Conservation (phyloP, 2,888 invertebrate species). For the Lydus trimaculatus region DNA sequence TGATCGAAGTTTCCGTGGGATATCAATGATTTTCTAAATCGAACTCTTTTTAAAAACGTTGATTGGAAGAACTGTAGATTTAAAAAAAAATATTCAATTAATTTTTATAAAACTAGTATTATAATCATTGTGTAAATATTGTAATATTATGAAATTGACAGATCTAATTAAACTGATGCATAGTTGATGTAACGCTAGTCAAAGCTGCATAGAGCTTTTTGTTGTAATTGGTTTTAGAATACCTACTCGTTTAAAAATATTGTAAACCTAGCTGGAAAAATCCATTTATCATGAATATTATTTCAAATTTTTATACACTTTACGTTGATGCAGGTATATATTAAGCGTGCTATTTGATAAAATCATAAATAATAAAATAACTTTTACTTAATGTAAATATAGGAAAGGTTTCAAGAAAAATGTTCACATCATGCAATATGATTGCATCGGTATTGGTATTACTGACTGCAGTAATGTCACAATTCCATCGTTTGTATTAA, state of each 20-base stretch:
- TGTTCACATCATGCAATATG: neutral
- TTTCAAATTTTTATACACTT: no score
- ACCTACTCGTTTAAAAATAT: no score
- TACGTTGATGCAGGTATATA: neutral
- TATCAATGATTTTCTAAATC: no score
- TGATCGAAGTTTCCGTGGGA: no score
- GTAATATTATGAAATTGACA: neutral
- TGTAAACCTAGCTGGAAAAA: no score
- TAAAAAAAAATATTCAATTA: no score
- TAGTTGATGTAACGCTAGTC: slow-evolving; percentile 25
- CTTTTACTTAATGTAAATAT: neutral
- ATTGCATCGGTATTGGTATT: neutral
- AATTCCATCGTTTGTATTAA: neutral
- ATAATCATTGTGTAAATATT: no score
- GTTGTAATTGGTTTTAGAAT: slow-evolving; percentile 29
- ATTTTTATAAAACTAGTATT: no score
- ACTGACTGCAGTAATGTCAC: neutral
- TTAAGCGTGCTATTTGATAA: neutral
- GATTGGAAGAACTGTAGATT: no score
- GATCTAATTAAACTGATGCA: slow-evolving; percentile 21
- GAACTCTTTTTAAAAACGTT: no score
- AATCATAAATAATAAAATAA: neutral
- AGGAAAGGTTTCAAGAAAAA: neutral
- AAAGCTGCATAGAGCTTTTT: slow-evolving; percentile 24
- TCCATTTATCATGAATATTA: no score